Conservation (phyloP, 1,140 invertebrate species). For the Pygmarrhopalites habei region DNA sequence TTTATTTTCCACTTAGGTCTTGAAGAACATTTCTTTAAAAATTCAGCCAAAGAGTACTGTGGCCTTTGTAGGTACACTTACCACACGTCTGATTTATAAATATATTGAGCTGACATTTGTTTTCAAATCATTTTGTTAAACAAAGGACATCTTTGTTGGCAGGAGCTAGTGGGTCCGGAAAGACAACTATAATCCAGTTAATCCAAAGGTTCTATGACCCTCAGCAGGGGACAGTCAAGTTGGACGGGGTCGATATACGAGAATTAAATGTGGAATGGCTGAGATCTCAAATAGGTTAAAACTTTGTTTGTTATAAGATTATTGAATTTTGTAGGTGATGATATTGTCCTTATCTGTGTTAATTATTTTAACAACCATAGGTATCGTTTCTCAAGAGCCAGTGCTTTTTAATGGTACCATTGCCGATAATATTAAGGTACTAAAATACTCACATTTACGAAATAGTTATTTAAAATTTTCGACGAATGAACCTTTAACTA, state of each 20-base stretch:
- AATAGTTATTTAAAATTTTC: too few species aligned
- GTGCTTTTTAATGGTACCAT: conserved; percentile 46
- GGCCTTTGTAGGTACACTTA: conserved; percentile 76
- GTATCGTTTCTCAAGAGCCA: conserved; percentile 65
- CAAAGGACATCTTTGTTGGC: too few species aligned
- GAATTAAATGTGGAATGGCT: conserved; percentile 62
- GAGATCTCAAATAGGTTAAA: conserved; percentile 58
- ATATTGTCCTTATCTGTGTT: too few species aligned
- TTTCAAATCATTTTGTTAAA: too few species aligned
- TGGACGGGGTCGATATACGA: conserved; percentile 60
- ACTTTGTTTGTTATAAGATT: too few species aligned
- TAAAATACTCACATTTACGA: too few species aligned
- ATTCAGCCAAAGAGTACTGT: conserved; percentile 63
- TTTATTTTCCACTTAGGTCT: conserved; percentile 44
- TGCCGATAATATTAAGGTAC: conserved; percentile 42
- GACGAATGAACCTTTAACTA: too few species aligned
- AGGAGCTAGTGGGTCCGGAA: conserved; percentile 78
- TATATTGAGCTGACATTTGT: too few species aligned
- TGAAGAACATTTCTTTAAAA: conserved; percentile 61
- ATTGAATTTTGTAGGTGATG: too few species aligned
- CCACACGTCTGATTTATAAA: too few species aligned
- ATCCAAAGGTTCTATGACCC: conserved; percentile 78
- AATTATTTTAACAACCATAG: conserved; percentile 47
- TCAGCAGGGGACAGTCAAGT: conserved; percentile 51
- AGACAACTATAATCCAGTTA: conserved; percentile 69